phyloP scores from a whole-genome alignment of 2,888 invertebrate species.

The Meteorus cinctellus region DNA sequence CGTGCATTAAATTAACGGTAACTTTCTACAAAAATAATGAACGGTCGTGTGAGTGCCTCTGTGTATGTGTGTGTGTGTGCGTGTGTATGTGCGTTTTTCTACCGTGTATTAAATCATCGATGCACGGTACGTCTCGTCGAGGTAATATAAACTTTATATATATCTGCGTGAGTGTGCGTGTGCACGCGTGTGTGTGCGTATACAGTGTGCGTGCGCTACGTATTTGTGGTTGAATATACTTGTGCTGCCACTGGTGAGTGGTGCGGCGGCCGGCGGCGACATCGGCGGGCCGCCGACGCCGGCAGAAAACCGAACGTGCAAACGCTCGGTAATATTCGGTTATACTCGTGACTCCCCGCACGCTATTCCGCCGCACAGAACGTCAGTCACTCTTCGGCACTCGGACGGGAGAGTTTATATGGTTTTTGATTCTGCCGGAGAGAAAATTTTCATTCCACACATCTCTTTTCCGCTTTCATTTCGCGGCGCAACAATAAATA shows the following conservation, averaged over 20 bases:
- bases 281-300: conserved; percentile 58
- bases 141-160: not conserved
- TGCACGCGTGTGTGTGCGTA: not conserved
- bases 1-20: conserved; percentile 10
- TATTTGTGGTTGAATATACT: not conserved
- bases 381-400: conserved; percentile 72
- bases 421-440: conserved; percentile 52
- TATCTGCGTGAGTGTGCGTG: no score
- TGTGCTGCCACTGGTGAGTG: conserved; percentile 64
- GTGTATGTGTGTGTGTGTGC: no score
- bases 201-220: not conserved
- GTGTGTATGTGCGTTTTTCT: conserved; percentile 9
- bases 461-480: conserved; percentile 5
- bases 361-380: conserved; percentile 59
- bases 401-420: conserved; percentile 69
- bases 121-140: not conserved
- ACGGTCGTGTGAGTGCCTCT: not conserved
- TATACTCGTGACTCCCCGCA: conserved; percentile 55
- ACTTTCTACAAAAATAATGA: conserved; percentile 27
- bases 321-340: conserved; percentile 60
- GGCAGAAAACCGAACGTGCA: conserved; percentile 50
- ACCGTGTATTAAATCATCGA: not conserved
- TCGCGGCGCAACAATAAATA: not conserved
- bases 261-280: conserved; percentile 59
- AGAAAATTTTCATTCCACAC: conserved; percentile 29